Base-by-base conservation (phyloP, 2,797 vertebrate genomes). In the Discoglossus pictus region DNA sequence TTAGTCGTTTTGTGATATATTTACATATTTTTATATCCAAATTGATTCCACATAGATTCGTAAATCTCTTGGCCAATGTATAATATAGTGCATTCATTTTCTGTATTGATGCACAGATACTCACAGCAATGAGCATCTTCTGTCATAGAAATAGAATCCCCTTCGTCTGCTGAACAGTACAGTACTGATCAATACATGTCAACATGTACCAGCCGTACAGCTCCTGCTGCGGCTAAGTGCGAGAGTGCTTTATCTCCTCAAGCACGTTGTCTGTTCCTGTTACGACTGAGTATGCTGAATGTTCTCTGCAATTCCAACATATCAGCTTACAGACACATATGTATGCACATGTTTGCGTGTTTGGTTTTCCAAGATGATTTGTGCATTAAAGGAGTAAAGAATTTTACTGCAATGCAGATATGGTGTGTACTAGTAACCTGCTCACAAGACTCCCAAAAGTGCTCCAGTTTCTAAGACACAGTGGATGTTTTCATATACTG, bases 201-300 rank as follows among this genome's bases (percentile, higher is more conserved):
- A 58, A 25, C n/a, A 2, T 40, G 43, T 60, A 20, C 16, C 36
- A 54, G 51, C 17, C 59, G 16, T 56, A 34, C 27, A 13, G 39
- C 10, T 34, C 17, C 23, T n/a, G 24, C 51, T 55, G 47, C 39
- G 27, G 5, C 35, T 48, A 31, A 31, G 12, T 13, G 36, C 35
- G 27, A 15, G 39, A 44, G 27, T 36, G 65, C 56, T 39, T 70
- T 70, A 63, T 63, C 51, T 56, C 67, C 35, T 25, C 43, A n/a
- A 48, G 43, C 58, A 70, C 50, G 59, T 63, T 63, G 50, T 47
- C 62, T 69, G 25, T 56, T 53, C 12, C 43, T 70, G 36, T 56
- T 43, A 39, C 31, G 59, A 6, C 39, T 21, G 38, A 18, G 42
- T n/a, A 8, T 34, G 7, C 4, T 18, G 44, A 50, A 10, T 2